Percentiles rank a stretch among this genome's conserved stretches.
phyloP scores from a whole-genome alignment of 2,113 vertebrate genomes.

The Condylura cristata region DNA sequence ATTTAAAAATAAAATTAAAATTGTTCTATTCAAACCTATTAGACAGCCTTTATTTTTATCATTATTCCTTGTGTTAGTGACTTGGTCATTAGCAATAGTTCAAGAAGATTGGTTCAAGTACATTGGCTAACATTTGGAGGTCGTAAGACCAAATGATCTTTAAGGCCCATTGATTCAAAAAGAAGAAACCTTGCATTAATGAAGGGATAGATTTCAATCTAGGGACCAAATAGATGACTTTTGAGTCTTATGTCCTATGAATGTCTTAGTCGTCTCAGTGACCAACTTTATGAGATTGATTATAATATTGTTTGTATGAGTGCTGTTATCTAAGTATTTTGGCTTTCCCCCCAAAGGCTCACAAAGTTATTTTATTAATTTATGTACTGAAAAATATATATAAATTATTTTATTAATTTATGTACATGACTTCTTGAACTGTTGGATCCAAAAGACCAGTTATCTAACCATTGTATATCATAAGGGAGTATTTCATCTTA shows the following conservation, averaged over 20 bases:
- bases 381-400: background rate
- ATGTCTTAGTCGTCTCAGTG: background rate
- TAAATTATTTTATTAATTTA: constrained; percentile 29
- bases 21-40: background rate
- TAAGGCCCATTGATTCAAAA: background rate
- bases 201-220: background rate
- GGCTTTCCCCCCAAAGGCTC: background rate
- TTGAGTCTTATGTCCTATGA: background rate
- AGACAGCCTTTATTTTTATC: background rate
- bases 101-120: no score
- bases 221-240: background rate
- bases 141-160: background rate
- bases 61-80: background rate
- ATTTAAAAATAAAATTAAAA: constrained; percentile 4
- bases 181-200: background rate
- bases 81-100: no score
- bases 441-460: constrained; percentile 14
- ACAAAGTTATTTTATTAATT: background rate
- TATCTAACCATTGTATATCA: background rate
- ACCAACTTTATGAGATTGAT: background rate
- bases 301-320: constrained; percentile 18
- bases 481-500: background rate
- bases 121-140: background rate
- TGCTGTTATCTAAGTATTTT: background rate
- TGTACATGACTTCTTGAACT: background rate